Conservation (phyloP, 2,797 vertebrate species). For the Acanthurus leucopareius region DNA sequence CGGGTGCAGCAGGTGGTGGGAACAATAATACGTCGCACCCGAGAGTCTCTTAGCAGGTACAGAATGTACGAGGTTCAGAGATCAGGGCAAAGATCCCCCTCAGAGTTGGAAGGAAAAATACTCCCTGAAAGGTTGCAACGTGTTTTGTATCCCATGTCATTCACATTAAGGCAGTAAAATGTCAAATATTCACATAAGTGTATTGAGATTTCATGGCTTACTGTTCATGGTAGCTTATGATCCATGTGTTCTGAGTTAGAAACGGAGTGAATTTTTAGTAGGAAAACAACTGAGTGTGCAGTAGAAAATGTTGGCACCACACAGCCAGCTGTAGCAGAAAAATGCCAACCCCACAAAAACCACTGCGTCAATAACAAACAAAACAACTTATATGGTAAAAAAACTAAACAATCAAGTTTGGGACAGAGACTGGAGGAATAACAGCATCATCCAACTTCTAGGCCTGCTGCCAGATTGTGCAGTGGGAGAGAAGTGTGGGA, state of each 20-base stretch:
- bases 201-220: neutral
- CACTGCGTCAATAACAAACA: constrained; percentile 30
- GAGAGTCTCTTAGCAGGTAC: constrained; percentile 92
- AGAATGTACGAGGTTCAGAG: neutral
- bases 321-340: constrained; percentile 18
- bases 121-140: neutral
- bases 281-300: constrained; percentile 29
- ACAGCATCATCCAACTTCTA: constrained; percentile 29
- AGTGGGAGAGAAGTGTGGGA: constrained; percentile 13
- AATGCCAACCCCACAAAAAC: constrained; percentile 37
- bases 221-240: neutral
- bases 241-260: neutral
- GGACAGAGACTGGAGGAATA: constrained; percentile 29
- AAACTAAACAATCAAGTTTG: constrained; percentile 32
- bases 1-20: constrained; percentile 98
- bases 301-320: constrained; percentile 20
- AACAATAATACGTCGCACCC: constrained; percentile 94
- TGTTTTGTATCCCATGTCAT: neutral
- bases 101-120: neutral
- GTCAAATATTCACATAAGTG: neutral
- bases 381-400: constrained; percentile 17
- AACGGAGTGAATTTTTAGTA: neutral
- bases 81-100: neutral
- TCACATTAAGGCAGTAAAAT: neutral
- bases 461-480: constrained; percentile 34